Base-by-base conservation (phyloP, 2,888 invertebrate species). In the Calameuta idolon region DNA sequence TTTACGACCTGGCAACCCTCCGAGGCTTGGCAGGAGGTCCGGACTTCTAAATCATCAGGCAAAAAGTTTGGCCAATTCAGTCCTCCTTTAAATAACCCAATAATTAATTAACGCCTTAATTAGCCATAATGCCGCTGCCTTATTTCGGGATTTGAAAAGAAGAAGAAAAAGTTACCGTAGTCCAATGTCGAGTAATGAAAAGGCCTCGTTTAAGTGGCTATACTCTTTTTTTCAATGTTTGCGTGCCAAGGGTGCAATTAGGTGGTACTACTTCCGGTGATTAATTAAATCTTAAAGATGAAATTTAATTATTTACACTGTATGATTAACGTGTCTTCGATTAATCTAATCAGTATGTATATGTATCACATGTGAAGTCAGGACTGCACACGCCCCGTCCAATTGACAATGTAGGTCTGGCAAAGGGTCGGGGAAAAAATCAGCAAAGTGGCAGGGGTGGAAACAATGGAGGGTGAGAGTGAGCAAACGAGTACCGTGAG, bases 31-130 rank as follows among this genome's bases (percentile, higher is more conserved):
- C 69, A 69, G 69, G 81, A 77, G 79, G 86, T 85, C 81, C 83
- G 80, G 81, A 81, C 82, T 79, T 81, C 82, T 87, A 86, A 88
- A 88, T 89, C 86, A 87, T 74, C 78, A 79, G 80, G 74, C 81
- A 84, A 84, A 85, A 87, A 85, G 77, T 82, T 84, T 83, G 82
- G 69, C 78, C 77, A 55, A 77, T 81, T 79, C 83, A 78, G 77
- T 76, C 80, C 82, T 81, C 83, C 80, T 79, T 84, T 85, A 83
- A 84, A 83, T 85, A 84, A 82, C 75, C 75, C 76, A 80, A 77
- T 88, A 85, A 88, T 90, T 89, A 87, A 89, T 88, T 87, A 88
- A 85, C 84, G 73, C 79, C 80, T 80, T 87, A 84, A 88, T 85
- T 85, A 79, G 79, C 79, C 37, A 79, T 82, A 80, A 82, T 83